Base-by-base conservation (phyloP, 1,140 invertebrate species). In the Drosophila asahinai region DNA sequence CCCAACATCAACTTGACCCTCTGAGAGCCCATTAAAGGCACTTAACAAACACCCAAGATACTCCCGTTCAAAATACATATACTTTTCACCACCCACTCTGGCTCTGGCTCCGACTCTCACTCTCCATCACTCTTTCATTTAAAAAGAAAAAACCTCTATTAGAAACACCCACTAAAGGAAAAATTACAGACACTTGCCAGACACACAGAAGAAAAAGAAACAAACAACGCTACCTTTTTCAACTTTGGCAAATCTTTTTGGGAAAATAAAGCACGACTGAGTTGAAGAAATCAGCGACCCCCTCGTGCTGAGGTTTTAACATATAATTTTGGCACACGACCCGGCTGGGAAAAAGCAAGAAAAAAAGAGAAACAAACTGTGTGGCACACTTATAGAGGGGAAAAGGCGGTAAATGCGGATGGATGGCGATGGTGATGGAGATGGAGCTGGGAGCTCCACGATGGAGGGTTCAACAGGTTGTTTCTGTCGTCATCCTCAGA, bases 151-250 rank as follows among this genome's bases (percentile, higher is more conserved):
- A 82, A 81, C 74, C 63, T 82, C 80, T 78, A 83, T 78, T 78
- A 68, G 59, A 80, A 74, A 81, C 84, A 81, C 77, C 84, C 83
- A 83, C 84, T 75, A 81, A 75, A 71, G 80, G 81, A 80, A 84
- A 89, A 87, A 87, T 84, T 72, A 73, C 77, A 89, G 81, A 81
- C 83, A 83, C 83, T 87, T 86, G 83, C 65, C 71, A 80, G 76
- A 75, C 72, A 73, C 70, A 76, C 62, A 74, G 60, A 33, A 22
- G 30, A 40, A 52, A n/a, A 49, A 19, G 54, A 22, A 30, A 30
- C 17, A 59, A 47, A 49, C 36, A 43, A 40, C 9, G 43, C 66
- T 36, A 48, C 65, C 65, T 33, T 40, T 64, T 70, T 61, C 45
- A 33, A 71, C 25, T 71, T 71, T 59, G 52, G 66, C 43, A 79